Conservation (phyloP, 1,140 invertebrate species). For the Aphis craccivora region DNA sequence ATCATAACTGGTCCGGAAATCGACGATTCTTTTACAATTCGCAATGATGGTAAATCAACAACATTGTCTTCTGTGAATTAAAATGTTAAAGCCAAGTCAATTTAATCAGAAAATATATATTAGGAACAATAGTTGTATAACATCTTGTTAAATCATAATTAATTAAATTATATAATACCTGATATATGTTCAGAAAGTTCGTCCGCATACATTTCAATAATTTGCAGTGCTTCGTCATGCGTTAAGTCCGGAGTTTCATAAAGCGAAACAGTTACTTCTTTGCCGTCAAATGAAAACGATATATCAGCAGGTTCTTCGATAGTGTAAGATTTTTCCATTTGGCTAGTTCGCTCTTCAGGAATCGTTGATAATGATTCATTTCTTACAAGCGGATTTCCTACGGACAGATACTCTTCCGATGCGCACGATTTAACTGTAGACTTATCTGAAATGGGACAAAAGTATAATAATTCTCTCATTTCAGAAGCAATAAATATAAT, state of each 20-base stretch:
- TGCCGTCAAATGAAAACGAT: constrained; percentile 89
- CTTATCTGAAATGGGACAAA: neutral
- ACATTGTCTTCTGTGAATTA: constrained; percentile 76
- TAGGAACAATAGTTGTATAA: neutral
- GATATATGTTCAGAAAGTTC: constrained; percentile 88
- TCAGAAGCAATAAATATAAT: neutral
- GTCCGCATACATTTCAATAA: constrained; percentile 93
- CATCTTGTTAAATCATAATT: neutral
- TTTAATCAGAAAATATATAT: neutral
- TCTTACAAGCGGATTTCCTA: constrained; percentile 67
- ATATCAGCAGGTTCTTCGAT: constrained; percentile 83
- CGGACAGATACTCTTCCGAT: constrained; percentile 42
- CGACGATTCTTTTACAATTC: constrained; percentile 88
- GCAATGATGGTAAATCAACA: constrained; percentile 84
- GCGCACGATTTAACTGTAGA: constrained; percentile 49
- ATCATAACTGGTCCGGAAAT: constrained; percentile 84
- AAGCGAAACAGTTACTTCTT: constrained; percentile 87
- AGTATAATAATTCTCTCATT: neutral
- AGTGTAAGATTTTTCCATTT: constrained; percentile 76
- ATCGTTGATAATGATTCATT: constrained; percentile 87
- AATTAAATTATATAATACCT: constrained; percentile 64
- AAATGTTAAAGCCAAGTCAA: neutral
- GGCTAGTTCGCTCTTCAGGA: constrained; percentile 87
- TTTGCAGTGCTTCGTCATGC: constrained; percentile 88
- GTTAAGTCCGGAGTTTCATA: constrained; percentile 92